Evolutionary conservation across 2,888 invertebrate species (phyloP).

Genomic region (Thecophora atra): DNA sequence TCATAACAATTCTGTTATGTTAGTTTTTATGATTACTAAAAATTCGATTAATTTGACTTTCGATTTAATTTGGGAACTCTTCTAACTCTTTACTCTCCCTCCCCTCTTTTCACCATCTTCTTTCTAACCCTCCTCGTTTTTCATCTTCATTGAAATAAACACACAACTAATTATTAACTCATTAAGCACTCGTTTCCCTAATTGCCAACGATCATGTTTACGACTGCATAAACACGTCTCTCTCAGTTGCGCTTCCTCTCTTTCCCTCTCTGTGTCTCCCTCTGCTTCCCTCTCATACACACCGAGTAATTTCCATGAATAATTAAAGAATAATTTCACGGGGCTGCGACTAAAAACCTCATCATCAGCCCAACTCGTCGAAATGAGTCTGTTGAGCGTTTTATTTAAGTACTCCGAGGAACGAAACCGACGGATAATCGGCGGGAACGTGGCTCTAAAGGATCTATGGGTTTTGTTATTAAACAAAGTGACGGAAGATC

Average conservation of each 20-base stretch:
- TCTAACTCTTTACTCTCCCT: too few species aligned
- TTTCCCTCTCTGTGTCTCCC: background rate
- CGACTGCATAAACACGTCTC: slow-evolving; percentile 24
- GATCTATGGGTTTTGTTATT: background rate
- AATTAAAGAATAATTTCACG: slow-evolving; percentile 29
- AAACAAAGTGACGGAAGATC: background rate
- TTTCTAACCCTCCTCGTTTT: background rate
- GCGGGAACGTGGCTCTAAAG: background rate
- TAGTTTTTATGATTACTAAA: too few species aligned
- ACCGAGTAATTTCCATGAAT: slow-evolving; percentile 29
- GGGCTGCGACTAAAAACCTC: slow-evolving; percentile 21
- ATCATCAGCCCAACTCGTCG: background rate
- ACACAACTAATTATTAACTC: slow-evolving; percentile 25
- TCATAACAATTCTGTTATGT: too few species aligned
- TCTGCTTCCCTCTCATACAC: background rate
- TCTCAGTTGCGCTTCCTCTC: background rate
- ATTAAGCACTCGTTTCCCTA: slow-evolving; percentile 30
- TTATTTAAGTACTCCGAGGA: background rate
- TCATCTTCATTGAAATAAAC: background rate
- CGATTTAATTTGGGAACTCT: too few species aligned
- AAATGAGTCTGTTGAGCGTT: slow-evolving; percentile 5
- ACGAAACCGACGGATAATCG: background rate
- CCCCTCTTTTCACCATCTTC: too few species aligned
- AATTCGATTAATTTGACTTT: too few species aligned
- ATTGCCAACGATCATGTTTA: slow-evolving; percentile 30